Conservation (phyloP, 2,888 invertebrate genomes). For the Antheraea assamensis region DNA sequence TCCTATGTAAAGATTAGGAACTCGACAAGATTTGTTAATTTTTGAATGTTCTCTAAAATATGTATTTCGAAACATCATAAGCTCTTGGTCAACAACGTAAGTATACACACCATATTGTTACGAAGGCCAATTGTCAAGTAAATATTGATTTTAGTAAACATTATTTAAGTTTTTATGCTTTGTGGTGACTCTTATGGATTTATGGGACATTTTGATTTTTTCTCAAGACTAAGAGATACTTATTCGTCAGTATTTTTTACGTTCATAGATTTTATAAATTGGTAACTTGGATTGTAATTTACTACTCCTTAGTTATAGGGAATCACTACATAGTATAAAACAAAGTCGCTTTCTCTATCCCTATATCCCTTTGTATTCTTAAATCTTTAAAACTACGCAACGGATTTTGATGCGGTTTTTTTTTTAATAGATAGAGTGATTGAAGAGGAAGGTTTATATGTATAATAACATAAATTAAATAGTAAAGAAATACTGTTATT, state of each 20-base stretch:
- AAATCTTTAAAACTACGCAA: too few relatives aligned
- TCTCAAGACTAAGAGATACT: background rate
- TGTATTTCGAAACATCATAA: background rate
- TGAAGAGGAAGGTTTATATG: too few relatives aligned
- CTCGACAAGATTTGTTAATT: too few relatives aligned
- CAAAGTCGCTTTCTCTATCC: too few relatives aligned
- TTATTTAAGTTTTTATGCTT: conserved; percentile 28
- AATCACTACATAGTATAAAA: too few relatives aligned
- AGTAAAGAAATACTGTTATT: too few relatives aligned
- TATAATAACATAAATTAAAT: too few relatives aligned
- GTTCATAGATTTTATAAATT: background rate
- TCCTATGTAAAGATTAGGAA: too few relatives aligned
- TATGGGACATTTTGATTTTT: conserved; percentile 13
- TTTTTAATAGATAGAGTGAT: too few relatives aligned
- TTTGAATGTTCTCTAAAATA: background rate
- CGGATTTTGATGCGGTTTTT: too few relatives aligned
- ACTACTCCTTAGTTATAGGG: too few relatives aligned
- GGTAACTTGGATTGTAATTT: background rate
- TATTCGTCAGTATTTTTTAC: background rate
- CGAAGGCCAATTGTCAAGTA: conserved; percentile 36
- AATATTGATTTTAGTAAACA: conserved; percentile 35
- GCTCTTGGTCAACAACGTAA: conserved; percentile 15
- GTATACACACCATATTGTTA: conserved; percentile 23
- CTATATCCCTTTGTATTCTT: too few relatives aligned
- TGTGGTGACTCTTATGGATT: background rate